phyloP scores from a whole-genome alignment of 1,140 invertebrate genomes.

The Hycleus phaleratus region DNA sequence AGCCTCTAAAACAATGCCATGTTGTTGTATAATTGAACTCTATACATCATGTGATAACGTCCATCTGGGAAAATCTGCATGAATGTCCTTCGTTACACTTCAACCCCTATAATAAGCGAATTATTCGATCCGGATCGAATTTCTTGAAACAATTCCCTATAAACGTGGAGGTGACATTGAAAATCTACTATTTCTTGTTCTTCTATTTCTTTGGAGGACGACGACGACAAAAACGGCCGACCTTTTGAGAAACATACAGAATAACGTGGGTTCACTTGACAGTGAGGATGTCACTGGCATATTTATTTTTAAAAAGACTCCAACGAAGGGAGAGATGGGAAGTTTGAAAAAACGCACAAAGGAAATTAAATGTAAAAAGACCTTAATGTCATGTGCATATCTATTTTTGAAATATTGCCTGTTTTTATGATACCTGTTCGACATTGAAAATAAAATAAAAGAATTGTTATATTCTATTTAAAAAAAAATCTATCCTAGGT shows the following conservation, averaged over 20 bases:
- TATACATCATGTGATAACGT: conserved; percentile 35
- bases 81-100: conserved; percentile 7
- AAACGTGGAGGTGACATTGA: conserved; percentile 2
- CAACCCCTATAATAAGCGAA: neutral
- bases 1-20: conserved; percentile 35
- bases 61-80: conserved; percentile 29
- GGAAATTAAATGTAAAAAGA: conserved; percentile 4
- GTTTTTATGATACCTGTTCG: too few species aligned
- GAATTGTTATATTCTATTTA: too few species aligned
- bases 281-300: conserved; percentile 28
- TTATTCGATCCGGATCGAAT: neutral
- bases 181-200: conserved; percentile 1
- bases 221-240: conserved; percentile 3
- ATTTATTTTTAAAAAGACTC: conserved; percentile 25
- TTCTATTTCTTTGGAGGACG: too few species aligned
- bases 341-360: too few species aligned
- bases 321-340: conserved; percentile 18
- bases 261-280: conserved; percentile 30
- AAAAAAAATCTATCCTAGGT: too few species aligned
- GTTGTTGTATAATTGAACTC: conserved; percentile 35
- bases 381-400: conserved; percentile 8
- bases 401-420: neutral
- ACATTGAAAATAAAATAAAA: too few species aligned
- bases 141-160: conserved; percentile 9
- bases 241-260: conserved; percentile 4